Percentiles rank a stretch among this genome's conserved stretches.
Conservation (phyloP, 2,888 invertebrate genomes). For the Notodromas monacha region DNA sequence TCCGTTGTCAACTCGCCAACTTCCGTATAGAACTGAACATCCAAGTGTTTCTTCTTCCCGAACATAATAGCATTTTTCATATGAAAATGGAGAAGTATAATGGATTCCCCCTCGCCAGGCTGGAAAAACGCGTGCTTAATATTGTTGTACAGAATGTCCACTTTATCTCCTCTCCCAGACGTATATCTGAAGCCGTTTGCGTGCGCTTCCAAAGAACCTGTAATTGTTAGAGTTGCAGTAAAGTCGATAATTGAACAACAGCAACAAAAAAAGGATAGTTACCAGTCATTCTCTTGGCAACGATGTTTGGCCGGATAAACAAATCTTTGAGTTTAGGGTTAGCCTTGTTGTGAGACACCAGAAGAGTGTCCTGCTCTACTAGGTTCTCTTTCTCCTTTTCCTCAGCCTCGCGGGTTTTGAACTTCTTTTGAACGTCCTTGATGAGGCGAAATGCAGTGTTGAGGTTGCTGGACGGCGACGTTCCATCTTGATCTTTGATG, state of each 20-base stretch:
- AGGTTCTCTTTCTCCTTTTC: slow-evolving; percentile 93
- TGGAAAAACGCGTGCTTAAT: slow-evolving; percentile 98
- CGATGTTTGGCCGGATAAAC: slow-evolving; percentile 94
- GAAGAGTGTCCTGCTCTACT: slow-evolving; percentile 56
- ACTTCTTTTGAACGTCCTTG: slow-evolving; percentile 95
- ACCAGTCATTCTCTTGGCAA: slow-evolving; percentile 76
- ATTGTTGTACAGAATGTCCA: slow-evolving; percentile 94
- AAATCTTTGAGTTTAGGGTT: slow-evolving; percentile 91
- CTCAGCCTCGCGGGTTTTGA: slow-evolving; percentile 88
- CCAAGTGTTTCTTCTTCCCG: slow-evolving; percentile 93
- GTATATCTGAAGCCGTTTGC: slow-evolving; percentile 86
- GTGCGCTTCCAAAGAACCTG: slow-evolving; percentile 69
- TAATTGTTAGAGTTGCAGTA: no score
- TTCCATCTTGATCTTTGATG: slow-evolving; percentile 83
- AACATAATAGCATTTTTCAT: slow-evolving; percentile 97
- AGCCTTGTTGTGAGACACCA: slow-evolving; percentile 74
- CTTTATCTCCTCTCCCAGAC: slow-evolving; percentile 95
- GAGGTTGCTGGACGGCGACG: slow-evolving; percentile 72
- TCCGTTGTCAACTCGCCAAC: slow-evolving; percentile 99
- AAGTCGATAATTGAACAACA: slow-evolving; percentile 7
- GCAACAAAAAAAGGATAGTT: slow-evolving; percentile 5
- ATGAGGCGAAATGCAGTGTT: slow-evolving; percentile 88
- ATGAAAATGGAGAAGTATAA: slow-evolving; percentile 91
- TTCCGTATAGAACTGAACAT: slow-evolving; percentile 98
- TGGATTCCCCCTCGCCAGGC: slow-evolving; percentile 98